Conservation (phyloP, 2,888 invertebrate genomes). For the Odontothrips loti region DNA sequence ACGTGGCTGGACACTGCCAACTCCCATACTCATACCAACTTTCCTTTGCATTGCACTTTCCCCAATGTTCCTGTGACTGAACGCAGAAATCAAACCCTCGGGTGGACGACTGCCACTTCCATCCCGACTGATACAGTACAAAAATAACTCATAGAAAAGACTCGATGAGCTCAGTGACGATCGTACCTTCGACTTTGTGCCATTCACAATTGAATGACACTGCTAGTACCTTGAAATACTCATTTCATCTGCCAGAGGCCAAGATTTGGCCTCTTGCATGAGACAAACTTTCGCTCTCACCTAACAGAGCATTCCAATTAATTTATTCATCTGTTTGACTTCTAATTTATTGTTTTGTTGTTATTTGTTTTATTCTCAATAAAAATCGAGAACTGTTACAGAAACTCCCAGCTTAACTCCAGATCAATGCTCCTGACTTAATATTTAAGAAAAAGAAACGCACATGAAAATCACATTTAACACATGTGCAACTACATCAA, state of each 20-base stretch:
- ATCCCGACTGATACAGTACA: slow-evolving; percentile 2
- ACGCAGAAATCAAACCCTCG: not conserved
- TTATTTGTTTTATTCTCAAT: slow-evolving; percentile 1
- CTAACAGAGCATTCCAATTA: not conserved
- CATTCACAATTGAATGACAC: slow-evolving; percentile 6
- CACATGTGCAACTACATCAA: no score
- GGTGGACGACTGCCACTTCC: no score
- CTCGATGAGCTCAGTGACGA: not conserved
- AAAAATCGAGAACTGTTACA: slow-evolving; percentile 25
- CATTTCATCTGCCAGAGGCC: not conserved
- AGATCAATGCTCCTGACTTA: no score
- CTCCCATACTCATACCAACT: no score
- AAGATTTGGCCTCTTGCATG: not conserved
- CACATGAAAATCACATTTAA: no score
- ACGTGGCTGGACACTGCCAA: no score
- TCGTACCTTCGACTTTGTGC: slow-evolving; percentile 17
- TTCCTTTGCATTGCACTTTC: no score
- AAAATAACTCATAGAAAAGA: not conserved
- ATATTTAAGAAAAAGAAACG: no score
- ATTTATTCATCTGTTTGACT: not conserved
- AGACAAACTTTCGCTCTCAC: not conserved
- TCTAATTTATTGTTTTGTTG: slow-evolving; percentile 22
- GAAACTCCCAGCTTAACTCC: no score
- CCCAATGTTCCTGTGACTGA: not conserved
- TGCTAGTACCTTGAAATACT: not conserved